Base-by-base conservation (phyloP, 2,888 invertebrate species). In the Chymomyza procnemis region DNA sequence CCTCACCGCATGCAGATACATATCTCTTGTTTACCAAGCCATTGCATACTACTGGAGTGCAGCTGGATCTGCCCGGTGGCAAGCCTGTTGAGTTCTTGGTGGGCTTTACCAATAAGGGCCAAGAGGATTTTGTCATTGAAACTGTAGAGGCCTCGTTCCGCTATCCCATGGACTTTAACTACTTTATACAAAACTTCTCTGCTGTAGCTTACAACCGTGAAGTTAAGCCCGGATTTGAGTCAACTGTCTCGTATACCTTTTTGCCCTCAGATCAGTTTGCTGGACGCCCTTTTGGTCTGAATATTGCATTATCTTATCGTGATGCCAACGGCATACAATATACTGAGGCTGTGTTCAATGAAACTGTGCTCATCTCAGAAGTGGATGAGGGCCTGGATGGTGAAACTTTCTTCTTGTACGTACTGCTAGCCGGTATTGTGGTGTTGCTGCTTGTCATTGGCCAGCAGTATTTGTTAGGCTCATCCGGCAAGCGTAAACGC, bases 101-200 rank as follows among this genome's bases (percentile, higher is more conserved):
- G 72, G 99, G 99, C 21, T 99, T 99, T 92, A 94, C 95, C 64
- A 99, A 99, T 93, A 97, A 97, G 89, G 99, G 99, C 58, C 93
- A 95, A 68, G 94, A 95, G 80, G 97, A 98, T 80, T 98, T 99
- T 88, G 91, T 96, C 22, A 94, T 99, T 21, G 98, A 99, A 89
- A 95, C 96, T 5, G 93, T 99, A 89, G 99, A 99, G 88, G 98
- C 99, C 0, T 99, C 99, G 0, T 99, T 99, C 94, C 95, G 99
- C 81, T 99, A 99, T 90, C 99, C 99, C 8, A 97, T 98, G 96
- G 99, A 99, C 92, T 99, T 97, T 92, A 97, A 95, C 79, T 99
- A 97, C 92, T 97, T 96, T 92, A 98, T 99, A 79, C 99, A 99
- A 92, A 99, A 99, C 92, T 99, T 99, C 92, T 97, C 99, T 0